A percentile compares a stretch with the other conserved stretches of the same genome.
phyloP scores from a whole-genome alignment of 2,797 vertebrate species.

The Synaphobranchus kaupii region DNA sequence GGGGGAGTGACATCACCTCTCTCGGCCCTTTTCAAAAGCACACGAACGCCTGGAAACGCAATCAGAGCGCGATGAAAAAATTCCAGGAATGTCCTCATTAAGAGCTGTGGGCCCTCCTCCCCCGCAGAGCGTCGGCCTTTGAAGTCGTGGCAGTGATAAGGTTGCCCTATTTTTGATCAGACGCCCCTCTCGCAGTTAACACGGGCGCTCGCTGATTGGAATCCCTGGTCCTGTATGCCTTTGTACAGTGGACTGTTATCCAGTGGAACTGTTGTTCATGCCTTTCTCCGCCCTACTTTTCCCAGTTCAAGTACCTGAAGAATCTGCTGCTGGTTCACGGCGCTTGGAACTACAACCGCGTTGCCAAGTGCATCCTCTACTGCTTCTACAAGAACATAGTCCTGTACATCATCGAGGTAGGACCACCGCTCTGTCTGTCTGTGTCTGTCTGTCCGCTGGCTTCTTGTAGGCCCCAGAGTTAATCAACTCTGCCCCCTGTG shows the following conservation, averaged over 20 bases:
- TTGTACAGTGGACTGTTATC: constrained; percentile 33
- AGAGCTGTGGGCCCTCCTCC: constrained; percentile 44
- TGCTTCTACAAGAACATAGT: constrained; percentile 93
- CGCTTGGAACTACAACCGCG: constrained; percentile 87
- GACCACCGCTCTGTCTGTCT: constrained; percentile 10
- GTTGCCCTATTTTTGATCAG: constrained; percentile 57
- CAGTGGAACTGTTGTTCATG: constrained; percentile 27
- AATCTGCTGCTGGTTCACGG: constrained; percentile 86
- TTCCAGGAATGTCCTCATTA: constrained; percentile 60
- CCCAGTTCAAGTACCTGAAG: constrained; percentile 87
- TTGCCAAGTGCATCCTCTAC: constrained; percentile 87
- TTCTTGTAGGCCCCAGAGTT: not conserved
- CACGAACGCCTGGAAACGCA: constrained; percentile 24
- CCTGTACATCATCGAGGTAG: constrained; percentile 89
- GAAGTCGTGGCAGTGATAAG: constrained; percentile 45
- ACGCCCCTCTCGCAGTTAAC: constrained; percentile 41
- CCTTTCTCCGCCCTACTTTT: constrained; percentile 49
- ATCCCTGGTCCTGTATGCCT: not conserved
- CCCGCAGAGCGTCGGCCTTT: constrained; percentile 46
- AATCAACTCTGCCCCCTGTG: not conserved
- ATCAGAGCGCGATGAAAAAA: constrained; percentile 42
- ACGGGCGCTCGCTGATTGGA: not conserved
- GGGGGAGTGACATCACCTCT: constrained; percentile 42
- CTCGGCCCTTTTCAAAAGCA: constrained; percentile 49
- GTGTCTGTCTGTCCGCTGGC: not conserved